phyloP scores from a whole-genome alignment of 2,888 invertebrate species.

The Octonoba sinensis region DNA sequence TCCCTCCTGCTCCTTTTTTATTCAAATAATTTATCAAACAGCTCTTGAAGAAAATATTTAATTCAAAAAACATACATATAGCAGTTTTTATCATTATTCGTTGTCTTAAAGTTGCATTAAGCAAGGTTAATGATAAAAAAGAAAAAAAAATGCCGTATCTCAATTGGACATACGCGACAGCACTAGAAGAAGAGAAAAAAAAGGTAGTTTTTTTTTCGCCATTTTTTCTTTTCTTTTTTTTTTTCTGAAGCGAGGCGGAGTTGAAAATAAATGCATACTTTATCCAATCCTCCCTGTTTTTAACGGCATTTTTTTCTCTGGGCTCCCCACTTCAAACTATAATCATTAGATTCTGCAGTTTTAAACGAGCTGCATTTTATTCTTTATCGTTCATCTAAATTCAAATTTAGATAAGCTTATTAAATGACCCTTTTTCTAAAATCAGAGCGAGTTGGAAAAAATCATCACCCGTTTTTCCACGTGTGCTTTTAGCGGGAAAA shows the following conservation, averaged over 20 bases:
- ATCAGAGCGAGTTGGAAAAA: background rate
- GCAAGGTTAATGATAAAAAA: slow-evolving; percentile 62
- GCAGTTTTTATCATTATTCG: slow-evolving; percentile 38
- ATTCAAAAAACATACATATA: slow-evolving; percentile 56
- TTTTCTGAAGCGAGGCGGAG: slow-evolving; percentile 12
- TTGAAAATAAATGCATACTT: slow-evolving; percentile 57
- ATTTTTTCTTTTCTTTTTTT: too few relatives aligned
- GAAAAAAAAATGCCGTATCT: slow-evolving; percentile 34
- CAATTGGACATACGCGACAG: slow-evolving; percentile 30
- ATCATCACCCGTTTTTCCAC: background rate
- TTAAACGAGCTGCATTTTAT: slow-evolving; percentile 40
- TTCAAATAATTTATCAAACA: slow-evolving; percentile 48
- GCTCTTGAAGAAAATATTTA: slow-evolving; percentile 54
- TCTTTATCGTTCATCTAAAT: slow-evolving; percentile 63
- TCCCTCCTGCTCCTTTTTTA: slow-evolving; percentile 11
- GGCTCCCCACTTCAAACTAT: slow-evolving; percentile 55
- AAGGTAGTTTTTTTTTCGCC: slow-evolving; percentile 8
- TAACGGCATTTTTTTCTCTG: slow-evolving; percentile 14
- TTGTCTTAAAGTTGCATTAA: slow-evolving; percentile 53
- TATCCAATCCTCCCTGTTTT: slow-evolving; percentile 38
- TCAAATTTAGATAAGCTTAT: slow-evolving; percentile 65
- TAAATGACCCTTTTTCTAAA: slow-evolving; percentile 43
- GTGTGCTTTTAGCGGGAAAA: slow-evolving; percentile 7
- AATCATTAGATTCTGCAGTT: slow-evolving; percentile 64
- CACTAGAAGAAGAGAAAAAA: slow-evolving; percentile 10